Percentiles rank a stretch among this genome's conserved stretches.
phyloP scores from a whole-genome alignment of 2,888 invertebrate species.

The Dynastes hyllus region DNA sequence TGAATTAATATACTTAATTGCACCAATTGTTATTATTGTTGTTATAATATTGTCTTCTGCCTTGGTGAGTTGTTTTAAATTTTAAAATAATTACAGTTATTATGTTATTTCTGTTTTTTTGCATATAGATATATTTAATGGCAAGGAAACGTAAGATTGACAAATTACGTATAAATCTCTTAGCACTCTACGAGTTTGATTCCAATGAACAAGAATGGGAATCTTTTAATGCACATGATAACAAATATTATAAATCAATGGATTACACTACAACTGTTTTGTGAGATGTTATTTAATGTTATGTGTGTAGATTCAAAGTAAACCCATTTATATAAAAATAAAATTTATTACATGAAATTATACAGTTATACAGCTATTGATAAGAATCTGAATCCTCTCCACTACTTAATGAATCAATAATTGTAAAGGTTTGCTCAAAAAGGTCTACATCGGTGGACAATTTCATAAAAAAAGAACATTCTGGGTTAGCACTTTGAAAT shows the following conservation, averaged over 20 bases:
- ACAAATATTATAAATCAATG: slow-evolving; percentile 62
- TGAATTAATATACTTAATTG: slow-evolving; percentile 41
- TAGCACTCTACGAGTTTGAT: slow-evolving; percentile 81
- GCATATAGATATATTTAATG: slow-evolving; percentile 72
- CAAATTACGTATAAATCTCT: slow-evolving; percentile 76
- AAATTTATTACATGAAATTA: slow-evolving; percentile 12
- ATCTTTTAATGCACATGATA: slow-evolving; percentile 71
- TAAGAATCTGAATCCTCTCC: slow-evolving; percentile 52
- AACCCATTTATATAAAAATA: slow-evolving; percentile 14
- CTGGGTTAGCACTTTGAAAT: slow-evolving; percentile 53
- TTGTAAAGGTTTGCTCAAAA: slow-evolving; percentile 75
- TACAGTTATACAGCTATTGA: not conserved
- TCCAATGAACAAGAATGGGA: slow-evolving; percentile 83
- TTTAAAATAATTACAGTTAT: slow-evolving; percentile 1
- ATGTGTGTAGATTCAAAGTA: slow-evolving; percentile 16
- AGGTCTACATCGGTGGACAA: slow-evolving; percentile 72
- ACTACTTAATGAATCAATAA: slow-evolving; percentile 52
- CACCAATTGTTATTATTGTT: slow-evolving; percentile 67
- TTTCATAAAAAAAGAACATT: slow-evolving; percentile 64
- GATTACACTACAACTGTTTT: slow-evolving; percentile 49
- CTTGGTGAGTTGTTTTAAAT: slow-evolving; percentile 62
- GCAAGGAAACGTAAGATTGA: slow-evolving; percentile 74
- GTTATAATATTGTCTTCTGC: slow-evolving; percentile 67
- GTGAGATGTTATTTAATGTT: slow-evolving; percentile 6
- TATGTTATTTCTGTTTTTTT: slow-evolving; percentile 13